phyloP scores from a whole-genome alignment of 2,113 vertebrate genomes.

The Eptatretus burgeri region DNA sequence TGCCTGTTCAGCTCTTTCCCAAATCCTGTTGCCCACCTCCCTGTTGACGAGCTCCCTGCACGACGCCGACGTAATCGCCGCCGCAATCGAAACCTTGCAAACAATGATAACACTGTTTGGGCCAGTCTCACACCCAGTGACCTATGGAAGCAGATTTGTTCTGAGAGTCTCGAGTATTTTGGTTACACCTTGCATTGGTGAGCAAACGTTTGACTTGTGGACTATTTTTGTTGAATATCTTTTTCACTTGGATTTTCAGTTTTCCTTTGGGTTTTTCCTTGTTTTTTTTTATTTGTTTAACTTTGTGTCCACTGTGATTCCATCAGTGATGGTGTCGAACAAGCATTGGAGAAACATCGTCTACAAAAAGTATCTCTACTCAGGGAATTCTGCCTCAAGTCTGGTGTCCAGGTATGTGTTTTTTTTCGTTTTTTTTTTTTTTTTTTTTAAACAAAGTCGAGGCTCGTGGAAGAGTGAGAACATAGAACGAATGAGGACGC shows the following conservation, averaged over 20 bases:
- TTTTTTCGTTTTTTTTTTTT: no score
- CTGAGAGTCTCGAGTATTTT: constrained; percentile 60
- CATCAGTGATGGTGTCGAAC: constrained; percentile 56
- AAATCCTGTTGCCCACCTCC: constrained; percentile 45
- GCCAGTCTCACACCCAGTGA: constrained; percentile 63
- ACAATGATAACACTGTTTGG: constrained; percentile 64
- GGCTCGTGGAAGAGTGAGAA: no score
- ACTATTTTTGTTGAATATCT: no score
- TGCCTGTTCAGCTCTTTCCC: constrained; percentile 87
- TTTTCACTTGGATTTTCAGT: no score
- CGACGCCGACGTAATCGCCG: not conserved
- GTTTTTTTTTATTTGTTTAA: no score
- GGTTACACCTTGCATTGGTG: constrained; percentile 19
- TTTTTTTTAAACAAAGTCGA: no score
- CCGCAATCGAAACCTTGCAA: constrained; percentile 26
- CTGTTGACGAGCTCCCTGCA: no score
- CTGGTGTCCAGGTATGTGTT: constrained; percentile 53
- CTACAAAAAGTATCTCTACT: constrained; percentile 81
- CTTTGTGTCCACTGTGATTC: not conserved
- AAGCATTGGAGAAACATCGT: constrained; percentile 49
- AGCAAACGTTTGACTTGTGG: no score
- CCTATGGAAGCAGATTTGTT: constrained; percentile 66
- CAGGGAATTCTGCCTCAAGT: constrained; percentile 70
- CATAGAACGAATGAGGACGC: no score
- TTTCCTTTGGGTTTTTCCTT: no score